Evolutionary conservation across 1,140 invertebrate species (phyloP).

Genomic region (Lucilia cuprina): DNA sequence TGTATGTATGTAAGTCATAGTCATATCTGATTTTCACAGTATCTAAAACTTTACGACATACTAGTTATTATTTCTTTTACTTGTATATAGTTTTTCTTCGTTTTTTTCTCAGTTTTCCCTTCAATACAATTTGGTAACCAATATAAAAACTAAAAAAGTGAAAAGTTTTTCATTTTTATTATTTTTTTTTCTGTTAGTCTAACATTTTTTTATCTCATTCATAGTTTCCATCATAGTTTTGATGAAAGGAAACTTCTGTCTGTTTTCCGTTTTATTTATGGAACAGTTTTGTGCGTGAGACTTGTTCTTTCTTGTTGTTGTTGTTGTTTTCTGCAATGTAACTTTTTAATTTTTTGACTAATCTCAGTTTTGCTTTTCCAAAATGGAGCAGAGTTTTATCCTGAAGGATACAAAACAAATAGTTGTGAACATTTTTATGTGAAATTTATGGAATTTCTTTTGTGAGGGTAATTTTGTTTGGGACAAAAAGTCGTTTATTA

Average conservation of each 20-base stretch:
- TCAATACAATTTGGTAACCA: not conserved
- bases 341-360: slow-evolving; percentile 14
- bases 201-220: no score
- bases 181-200: no score
- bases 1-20: not conserved
- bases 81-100: not conserved
- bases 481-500: no score
- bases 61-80: not conserved
- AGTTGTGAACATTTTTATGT: not conserved
- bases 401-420: not conserved
- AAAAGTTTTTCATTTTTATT: not conserved
- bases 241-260: slow-evolving; percentile 1
- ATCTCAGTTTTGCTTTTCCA: slow-evolving; percentile 13
- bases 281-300: not conserved
- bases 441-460: not conserved
- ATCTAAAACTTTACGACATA: slow-evolving; percentile 7
- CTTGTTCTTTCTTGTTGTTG: not conserved
- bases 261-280: not conserved
- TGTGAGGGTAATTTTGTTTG: not conserved
- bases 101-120: not conserved
- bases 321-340: no score
- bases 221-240: not conserved
- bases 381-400: not conserved
- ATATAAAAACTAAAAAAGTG: not conserved
- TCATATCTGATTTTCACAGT: not conserved